phyloP scores from a whole-genome alignment of 1,140 invertebrate species.

The Neodiprion virginianus region DNA sequence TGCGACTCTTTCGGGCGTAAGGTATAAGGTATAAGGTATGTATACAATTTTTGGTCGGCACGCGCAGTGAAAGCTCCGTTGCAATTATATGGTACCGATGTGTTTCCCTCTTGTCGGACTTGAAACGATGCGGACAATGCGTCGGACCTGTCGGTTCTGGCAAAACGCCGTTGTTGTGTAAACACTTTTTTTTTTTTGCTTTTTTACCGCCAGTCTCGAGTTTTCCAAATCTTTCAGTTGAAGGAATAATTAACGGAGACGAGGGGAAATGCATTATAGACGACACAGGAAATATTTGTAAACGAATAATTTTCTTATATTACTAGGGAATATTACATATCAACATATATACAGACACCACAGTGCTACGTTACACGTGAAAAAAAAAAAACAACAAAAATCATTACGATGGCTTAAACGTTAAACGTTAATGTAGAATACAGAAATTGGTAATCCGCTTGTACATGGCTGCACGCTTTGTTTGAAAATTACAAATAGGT shows the following conservation, averaged over 20 bases:
- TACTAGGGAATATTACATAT: conserved; percentile 39
- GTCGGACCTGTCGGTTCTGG: not conserved
- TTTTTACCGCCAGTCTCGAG: not conserved
- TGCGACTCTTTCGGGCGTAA: not conserved
- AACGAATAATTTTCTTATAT: conserved; percentile 24
- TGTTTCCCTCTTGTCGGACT: too few relatives aligned
- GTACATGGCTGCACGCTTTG: not conserved
- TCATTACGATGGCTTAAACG: conserved; percentile 31
- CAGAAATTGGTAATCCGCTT: not conserved
- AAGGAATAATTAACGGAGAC: not conserved
- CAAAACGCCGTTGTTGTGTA: too few relatives aligned
- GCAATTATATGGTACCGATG: too few relatives aligned
- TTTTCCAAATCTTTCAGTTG: not conserved
- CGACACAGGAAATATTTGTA: not conserved
- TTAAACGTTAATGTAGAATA: conserved; percentile 20
- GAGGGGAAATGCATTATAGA: not conserved
- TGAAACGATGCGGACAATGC: not conserved
- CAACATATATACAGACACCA: conserved; percentile 59
- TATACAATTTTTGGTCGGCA: not conserved
- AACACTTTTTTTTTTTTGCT: too few relatives aligned
- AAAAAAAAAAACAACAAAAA: conserved; percentile 22
- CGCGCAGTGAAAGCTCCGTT: not conserved
- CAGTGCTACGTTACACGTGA: conserved; percentile 46
- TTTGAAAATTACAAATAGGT: too few relatives aligned
- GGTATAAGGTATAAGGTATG: too few relatives aligned